Evolutionary conservation across 2,888 invertebrate species (phyloP), one percentile per base, ranked within the genome.

Genomic region (Spialia ferax): DNA sequence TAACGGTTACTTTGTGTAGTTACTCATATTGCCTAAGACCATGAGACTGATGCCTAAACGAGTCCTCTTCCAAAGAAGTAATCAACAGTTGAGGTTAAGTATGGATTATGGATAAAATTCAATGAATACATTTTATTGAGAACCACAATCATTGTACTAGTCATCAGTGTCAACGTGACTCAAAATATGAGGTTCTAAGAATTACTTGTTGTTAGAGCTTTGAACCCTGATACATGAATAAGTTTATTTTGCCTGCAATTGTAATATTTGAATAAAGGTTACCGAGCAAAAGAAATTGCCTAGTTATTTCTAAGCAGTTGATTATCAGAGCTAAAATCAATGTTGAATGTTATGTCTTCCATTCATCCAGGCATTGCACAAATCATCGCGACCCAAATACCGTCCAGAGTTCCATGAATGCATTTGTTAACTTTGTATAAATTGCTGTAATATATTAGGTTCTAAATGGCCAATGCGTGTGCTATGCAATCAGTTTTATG

Each of bases 341-440:
- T n/a, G 26, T 29, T 20, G 7, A 22, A 20, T 59, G 59, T 26
- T 15, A 42, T 42, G 23, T 42, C n/a, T 23, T 38, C 0, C 23
- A 59, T 38, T 55, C 81, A 85, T 81, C 82, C 79, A 83, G 83
- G 83, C 81, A 78, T 77, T 78, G 79, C 78, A 83, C 84, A 84
- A 89, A 89, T 89, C 88, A 85, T 77, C 74, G 80, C 81, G 89
- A 80, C 87, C 89, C 78, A 83, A 85, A 89, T 89, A 86, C 84
- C 83, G 73, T 60, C 71, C 38, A n/a, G 32, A 48, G 18, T 64
- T 55, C 48, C 38, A 64, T 42, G 54, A 63, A 48, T 57, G 38
- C 63, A 59, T 56, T 60, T 60, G 66, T 45, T 64, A 64, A 60
- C 63, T 50, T 69, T 61, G 60, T 35, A 42, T 60, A 60, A 35